Conservation (phyloP, 2,797 vertebrate species). For the Eurystomus glaucurus region DNA sequence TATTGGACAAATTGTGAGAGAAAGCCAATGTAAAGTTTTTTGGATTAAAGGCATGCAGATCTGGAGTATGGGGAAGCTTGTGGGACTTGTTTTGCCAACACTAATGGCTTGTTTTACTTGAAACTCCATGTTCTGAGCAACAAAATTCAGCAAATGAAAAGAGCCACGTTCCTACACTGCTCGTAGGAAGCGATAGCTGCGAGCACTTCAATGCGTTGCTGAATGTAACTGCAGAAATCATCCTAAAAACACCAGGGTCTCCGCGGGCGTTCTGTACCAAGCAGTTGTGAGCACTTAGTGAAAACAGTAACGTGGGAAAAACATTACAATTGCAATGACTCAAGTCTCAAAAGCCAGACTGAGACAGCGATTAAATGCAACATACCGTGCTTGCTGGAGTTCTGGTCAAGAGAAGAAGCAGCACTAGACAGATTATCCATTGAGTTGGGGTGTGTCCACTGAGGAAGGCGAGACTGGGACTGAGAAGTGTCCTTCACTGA, state of each 20-base stretch:
- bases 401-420: slow-evolving; percentile 94
- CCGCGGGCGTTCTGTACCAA: neutral
- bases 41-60: neutral
- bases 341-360: neutral
- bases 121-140: neutral
- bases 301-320: neutral
- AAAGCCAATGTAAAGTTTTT: neutral
- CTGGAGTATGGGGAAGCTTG: neutral
- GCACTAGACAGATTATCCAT: slow-evolving; percentile 94
- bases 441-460: slow-evolving; percentile 98
- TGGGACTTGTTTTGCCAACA: neutral
- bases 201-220: neutral
- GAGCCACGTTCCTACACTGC: neutral
- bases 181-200: neutral
- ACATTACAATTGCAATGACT: neutral
- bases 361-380: accelerated
- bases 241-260: neutral
- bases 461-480: slow-evolving; percentile 97
- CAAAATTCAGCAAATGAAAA: neutral
- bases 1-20: neutral
- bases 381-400: slow-evolving; percentile 95
- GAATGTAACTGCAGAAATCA: neutral
- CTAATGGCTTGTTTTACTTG: neutral
- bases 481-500: slow-evolving; percentile 95
- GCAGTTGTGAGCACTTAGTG: neutral